Evolutionary conservation across 2,888 invertebrate genomes (phyloP), one percentile per base, ranked within the genome.

Genomic region (Drepana falcataria): DNA sequence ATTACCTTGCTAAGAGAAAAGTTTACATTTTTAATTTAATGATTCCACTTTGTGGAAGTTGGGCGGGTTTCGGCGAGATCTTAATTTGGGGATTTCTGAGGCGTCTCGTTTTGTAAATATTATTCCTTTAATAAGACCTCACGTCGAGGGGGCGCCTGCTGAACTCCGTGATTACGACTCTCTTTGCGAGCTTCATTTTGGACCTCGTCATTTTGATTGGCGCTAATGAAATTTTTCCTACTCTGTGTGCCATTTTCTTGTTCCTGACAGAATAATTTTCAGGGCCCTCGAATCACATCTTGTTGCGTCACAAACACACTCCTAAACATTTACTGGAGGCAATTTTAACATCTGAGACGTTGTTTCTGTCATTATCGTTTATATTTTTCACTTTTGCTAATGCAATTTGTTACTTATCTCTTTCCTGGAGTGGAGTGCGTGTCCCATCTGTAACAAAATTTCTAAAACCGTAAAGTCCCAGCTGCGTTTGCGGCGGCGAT

Each of bases 21-120:
- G 91, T 91, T 91, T 90, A 89, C 90, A 89, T 91, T 91, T 91
- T 91, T 91, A 91, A 91, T 91, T 91, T 91, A 91, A 91, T 91
- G 91, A 91, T 91, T 91, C 90, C 91, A 91, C 91, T 91, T 91
- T 91, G 89, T 90, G 91, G 90, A 91, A 91, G 91, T 90, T 91
- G 90, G 91, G 90, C 90, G 91, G 91, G 89, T 89, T 90, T 89
- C 87, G 82, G 88, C 87, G 81, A 91, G 87, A 91, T 91, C 91
- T 91, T 91, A 91, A 91, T 91, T 91, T 91, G 91, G 88, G 90
- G 90, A 91, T 91, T 90, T 91, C 91, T 87, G 87, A 89, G 90
- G 91, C 91, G 90, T 91, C 89, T 90, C 90, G 90, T 90, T 91
- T 90, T 90, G 90, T 91, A 91, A 91, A 91, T 91, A 91, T 91